Evolutionary conservation across 2,888 invertebrate species (phyloP), one percentile per base, ranked within the genome.

Genomic region (Drosophila kanekoi): DNA sequence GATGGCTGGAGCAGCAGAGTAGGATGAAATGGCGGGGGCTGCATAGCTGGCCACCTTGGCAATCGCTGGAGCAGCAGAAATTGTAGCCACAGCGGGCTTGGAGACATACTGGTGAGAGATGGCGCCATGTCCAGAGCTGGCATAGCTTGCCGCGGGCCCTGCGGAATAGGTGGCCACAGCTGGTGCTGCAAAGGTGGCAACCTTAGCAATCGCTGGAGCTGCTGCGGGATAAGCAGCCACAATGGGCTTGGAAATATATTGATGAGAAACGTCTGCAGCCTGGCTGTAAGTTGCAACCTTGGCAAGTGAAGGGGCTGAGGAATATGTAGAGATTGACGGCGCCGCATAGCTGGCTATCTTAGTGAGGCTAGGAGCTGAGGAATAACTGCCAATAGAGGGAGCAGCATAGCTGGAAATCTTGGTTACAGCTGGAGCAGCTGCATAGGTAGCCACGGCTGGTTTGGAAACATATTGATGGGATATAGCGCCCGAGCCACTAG

Each of bases 381-480:
- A 44, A 44, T 73, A 70, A 0, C 56, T 70, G 47, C 59, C 47
- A 8, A 62, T 32, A 0, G 43, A 28, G 4, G 71, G 70, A 10
- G 61, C 56, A 20, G 77, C 57, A 23, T 77, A 59, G 9, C 73
- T 64, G 14, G 65, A 49, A 37, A 79, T 44, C 43, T 85, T 86
- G 14, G 67, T 49, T 0, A 70, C 53, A 44, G 54, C 81, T 14
- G 57, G 78, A 45, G 72, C 64, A 41, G 73, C 47, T 9, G 56
- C 61, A 28, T 66, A 66, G 18, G 54, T 57, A 1, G 59, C 37
- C 6, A 83, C 13, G 0, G 77, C 70, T 0, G 90, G 89, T 8
- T 89, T 84, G 1, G 91, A 89, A 1, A 90, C 81, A 45, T 91
- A 88, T 18, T 90, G 86, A 52, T 87, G 81, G 1, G 90, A 87